phyloP scores from a whole-genome alignment of 2,888 invertebrate genomes.

The Meliscaeva auricollis region DNA sequence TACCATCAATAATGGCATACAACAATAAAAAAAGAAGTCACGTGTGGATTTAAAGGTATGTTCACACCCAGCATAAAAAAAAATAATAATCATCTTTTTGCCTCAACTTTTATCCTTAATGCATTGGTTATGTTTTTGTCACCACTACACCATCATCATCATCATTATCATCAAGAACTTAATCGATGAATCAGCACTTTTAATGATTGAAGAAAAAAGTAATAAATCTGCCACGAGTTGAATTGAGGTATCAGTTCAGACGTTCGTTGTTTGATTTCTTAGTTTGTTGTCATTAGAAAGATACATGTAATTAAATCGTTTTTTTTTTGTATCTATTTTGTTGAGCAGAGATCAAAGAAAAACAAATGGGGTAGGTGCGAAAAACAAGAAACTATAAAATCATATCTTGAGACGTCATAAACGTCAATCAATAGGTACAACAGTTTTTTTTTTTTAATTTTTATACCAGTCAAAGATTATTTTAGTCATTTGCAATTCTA shows the following conservation, averaged over 20 bases:
- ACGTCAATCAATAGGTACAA: too few species aligned
- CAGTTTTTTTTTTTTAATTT: too few species aligned
- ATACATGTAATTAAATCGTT: too few species aligned
- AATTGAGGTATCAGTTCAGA: not conserved
- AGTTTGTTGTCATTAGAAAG: too few species aligned
- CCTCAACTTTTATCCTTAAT: constrained; percentile 6
- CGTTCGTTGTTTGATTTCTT: too few species aligned
- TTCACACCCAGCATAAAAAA: not conserved
- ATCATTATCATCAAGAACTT: constrained; percentile 49
- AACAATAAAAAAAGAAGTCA: constrained; percentile 4
- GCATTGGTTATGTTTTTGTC: constrained; percentile 10
- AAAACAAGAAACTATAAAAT: too few species aligned
- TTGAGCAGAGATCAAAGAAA: too few species aligned
- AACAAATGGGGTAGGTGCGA: too few species aligned
- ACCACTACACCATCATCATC: constrained; percentile 30
- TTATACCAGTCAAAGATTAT: too few species aligned
- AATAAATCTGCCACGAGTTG: constrained; percentile 50
- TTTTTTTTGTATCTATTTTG: too few species aligned
- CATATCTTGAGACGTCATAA: too few species aligned
- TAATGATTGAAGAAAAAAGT: not conserved
- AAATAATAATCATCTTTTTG: constrained; percentile 25
- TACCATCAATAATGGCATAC: not conserved
- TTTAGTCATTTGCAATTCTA: too few species aligned
- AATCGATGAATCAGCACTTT: constrained; percentile 62
- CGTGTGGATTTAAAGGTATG: constrained; percentile 34